Base-by-base conservation (phyloP, 2,888 invertebrate genomes). In the Eulithis testata region DNA sequence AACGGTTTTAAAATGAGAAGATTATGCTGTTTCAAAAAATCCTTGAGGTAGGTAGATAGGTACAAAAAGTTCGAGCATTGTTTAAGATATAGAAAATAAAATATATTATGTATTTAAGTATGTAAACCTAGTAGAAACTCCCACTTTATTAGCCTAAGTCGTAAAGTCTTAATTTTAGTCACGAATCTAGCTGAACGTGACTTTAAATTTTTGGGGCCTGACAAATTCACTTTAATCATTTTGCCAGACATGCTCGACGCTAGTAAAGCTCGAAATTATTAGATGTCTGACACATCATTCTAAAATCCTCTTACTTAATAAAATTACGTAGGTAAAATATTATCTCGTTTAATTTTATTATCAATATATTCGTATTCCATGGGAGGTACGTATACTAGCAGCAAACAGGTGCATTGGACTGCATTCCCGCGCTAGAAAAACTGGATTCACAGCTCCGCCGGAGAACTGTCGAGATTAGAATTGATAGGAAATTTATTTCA, bases 361-460 rank as follows among this genome's bases (percentile, higher is more conserved):
- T 80, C 77, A 78, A 80, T 83, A 80, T 76, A 83, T 79, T 79
- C 77, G 80, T 81, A 79, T 79, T 77, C 76, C 75, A 77, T 75
- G 74, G 72, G 74, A 63, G 69, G 9, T 40, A 11, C 40, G 9
- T 11, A 40, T 71, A 76, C 54, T 55, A 51, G 72, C 56, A 55
- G 62, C 74, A 58, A 81, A 85, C 91, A 91, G 91, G 91, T 91
- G 90, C 83, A 82, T 79, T 80, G 74, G 83, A 88, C 91, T 83
- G 86, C 92, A 91, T 91, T 92, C 92, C 87, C 83, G 75, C 76
- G 84, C 85, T 86, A 88, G 89, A 91, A 90, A 91, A 92, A 91
- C 91, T 89, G 86, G 92, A 88, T 88, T 79, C 73, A 82, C 75
- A 73, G 82, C 82, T 80, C 79, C 77, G 76, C 76, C 76, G 76